phyloP scores from a whole-genome alignment of 2,797 vertebrate genomes.

The Helostoma temminkii region DNA sequence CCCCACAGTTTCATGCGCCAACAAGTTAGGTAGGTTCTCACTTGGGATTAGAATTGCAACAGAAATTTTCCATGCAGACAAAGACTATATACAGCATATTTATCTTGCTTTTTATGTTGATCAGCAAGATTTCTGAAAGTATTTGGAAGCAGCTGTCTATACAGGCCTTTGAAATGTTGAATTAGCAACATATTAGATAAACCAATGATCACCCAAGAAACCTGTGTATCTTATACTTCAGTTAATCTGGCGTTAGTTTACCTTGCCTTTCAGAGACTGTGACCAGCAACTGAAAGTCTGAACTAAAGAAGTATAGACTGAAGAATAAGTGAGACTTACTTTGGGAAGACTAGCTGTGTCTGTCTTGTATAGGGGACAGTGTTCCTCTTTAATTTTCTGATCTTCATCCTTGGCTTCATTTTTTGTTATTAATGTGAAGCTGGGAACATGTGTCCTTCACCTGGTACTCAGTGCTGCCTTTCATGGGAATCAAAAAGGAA shows the following conservation, averaged over 20 bases:
- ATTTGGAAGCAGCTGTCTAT: neutral
- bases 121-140: slow-evolving; percentile 5
- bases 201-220: slow-evolving; percentile 5
- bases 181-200: neutral
- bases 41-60: slow-evolving; percentile 36
- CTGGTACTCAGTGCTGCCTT: neutral
- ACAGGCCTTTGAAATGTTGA: slow-evolving; percentile 9
- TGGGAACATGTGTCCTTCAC: slow-evolving; percentile 10
- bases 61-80: neutral
- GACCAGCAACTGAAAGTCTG: slow-evolving; percentile 14
- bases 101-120: slow-evolving; percentile 10
- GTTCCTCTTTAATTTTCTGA: neutral
- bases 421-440: neutral
- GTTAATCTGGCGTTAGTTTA: slow-evolving; percentile 42
- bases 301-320: slow-evolving; percentile 3
- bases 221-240: slow-evolving; percentile 33
- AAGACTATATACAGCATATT: neutral
- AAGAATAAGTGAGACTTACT: slow-evolving; percentile 15
- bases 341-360: no score
- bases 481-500: slow-evolving; percentile 15
- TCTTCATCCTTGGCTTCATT: neutral
- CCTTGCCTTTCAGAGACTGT: slow-evolving; percentile 12
- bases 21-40: slow-evolving; percentile 40
- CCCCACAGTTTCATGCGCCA: slow-evolving; percentile 32
- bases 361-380: neutral